A percentile compares a stretch with the other conserved stretches of the same genome.
Conservation (phyloP, 2,113 vertebrate species). For the Polypterus bichir region DNA sequence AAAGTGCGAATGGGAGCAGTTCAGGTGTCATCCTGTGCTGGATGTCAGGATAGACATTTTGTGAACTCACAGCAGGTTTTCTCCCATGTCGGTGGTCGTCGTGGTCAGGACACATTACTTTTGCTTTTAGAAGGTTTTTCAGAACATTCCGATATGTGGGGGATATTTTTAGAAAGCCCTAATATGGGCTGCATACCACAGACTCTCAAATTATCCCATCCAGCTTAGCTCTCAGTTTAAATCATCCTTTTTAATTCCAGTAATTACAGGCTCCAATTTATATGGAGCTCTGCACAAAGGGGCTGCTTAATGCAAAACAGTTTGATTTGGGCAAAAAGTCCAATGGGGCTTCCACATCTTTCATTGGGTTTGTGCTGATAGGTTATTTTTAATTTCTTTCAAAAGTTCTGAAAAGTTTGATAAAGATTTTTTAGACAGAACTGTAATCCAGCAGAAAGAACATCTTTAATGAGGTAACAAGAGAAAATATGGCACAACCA, state of each 20-base stretch:
- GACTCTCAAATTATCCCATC: slow-evolving; percentile 74
- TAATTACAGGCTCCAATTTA: slow-evolving; percentile 73
- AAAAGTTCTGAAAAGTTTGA: too few relatives aligned
- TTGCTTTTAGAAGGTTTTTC: slow-evolving; percentile 52
- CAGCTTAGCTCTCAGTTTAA: slow-evolving; percentile 66
- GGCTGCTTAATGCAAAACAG: slow-evolving; percentile 68
- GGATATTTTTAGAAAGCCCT: slow-evolving; percentile 69
- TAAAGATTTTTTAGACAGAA: too few relatives aligned
- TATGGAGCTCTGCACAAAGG: slow-evolving; percentile 62
- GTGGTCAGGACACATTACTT: slow-evolving; percentile 43
- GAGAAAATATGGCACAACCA: too few relatives aligned
- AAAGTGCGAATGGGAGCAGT: too few relatives aligned
- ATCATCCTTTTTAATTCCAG: slow-evolving; percentile 73
- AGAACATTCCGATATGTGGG: slow-evolving; percentile 61
- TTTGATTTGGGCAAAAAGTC: slow-evolving; percentile 65
- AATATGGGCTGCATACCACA: slow-evolving; percentile 72
- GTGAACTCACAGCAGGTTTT: slow-evolving; percentile 23
- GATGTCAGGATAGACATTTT: too few relatives aligned
- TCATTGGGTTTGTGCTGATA: slow-evolving; percentile 55
- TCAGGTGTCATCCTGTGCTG: too few relatives aligned
- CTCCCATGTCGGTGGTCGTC: slow-evolving; percentile 36
- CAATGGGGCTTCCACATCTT: slow-evolving; percentile 58
- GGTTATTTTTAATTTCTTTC: not conserved
- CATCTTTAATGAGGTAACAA: too few relatives aligned
- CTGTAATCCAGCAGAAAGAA: too few relatives aligned